Conservation (phyloP, 2,113 vertebrate genomes). For the Hydrolagus affinis region DNA sequence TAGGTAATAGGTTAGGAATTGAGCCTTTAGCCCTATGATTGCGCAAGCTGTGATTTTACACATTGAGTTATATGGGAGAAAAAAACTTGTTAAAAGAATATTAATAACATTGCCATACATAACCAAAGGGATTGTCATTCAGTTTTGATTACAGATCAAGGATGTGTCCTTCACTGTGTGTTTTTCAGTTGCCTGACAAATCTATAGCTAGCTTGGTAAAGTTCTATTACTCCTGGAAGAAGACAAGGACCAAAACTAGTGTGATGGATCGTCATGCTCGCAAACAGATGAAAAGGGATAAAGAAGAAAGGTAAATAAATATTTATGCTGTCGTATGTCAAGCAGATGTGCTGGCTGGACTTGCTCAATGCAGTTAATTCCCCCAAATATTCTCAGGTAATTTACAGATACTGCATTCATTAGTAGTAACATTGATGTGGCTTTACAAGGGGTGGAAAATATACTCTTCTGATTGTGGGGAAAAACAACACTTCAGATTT, state of each 20-base stretch:
- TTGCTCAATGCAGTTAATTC: neutral
- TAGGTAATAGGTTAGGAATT: too few species aligned
- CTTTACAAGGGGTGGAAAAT: neutral
- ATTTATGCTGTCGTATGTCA: neutral
- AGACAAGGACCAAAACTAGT: conserved; percentile 89
- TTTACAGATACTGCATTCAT: neutral
- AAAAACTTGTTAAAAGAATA: too few species aligned
- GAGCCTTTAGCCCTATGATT: too few species aligned
- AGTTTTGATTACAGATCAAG: neutral
- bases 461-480: neutral
- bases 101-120: too few species aligned
- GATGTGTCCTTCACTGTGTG: neutral
- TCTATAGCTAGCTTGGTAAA: conserved; percentile 90
- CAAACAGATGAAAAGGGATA: conserved; percentile 74
- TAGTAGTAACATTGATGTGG: neutral
- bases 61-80: too few species aligned
- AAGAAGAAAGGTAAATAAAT: conserved; percentile 71
- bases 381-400: neutral
- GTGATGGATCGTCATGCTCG: conserved; percentile 93
- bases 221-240: conserved; percentile 98
- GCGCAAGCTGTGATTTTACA: too few species aligned
- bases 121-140: conserved; percentile 1
- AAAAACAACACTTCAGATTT: too few species aligned
- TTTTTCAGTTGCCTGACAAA: conserved; percentile 82
- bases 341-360: neutral